Conservation (phyloP, 1,140 invertebrate genomes). For the Onthophagus taurus region DNA sequence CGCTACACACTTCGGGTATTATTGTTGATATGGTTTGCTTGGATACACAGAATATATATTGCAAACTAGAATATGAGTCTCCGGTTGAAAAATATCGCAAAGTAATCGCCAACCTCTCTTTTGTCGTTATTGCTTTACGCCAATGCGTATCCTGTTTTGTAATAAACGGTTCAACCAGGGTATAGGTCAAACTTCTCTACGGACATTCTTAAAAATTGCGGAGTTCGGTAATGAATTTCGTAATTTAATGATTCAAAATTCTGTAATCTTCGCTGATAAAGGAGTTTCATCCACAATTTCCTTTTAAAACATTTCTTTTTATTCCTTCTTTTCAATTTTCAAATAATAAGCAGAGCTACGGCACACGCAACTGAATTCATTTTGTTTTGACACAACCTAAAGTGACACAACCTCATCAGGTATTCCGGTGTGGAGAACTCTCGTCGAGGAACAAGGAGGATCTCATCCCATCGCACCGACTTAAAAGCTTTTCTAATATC, state of each 20-base stretch:
- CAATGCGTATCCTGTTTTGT: constrained; percentile 23
- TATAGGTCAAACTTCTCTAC: constrained; percentile 20
- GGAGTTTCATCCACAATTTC: background rate
- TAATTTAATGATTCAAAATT: background rate
- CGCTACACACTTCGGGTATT: constrained; percentile 27
- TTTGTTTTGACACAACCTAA: background rate
- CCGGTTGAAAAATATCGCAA: constrained; percentile 28
- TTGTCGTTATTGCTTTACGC: constrained; percentile 19
- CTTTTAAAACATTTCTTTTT: background rate
- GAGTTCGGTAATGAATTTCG: background rate
- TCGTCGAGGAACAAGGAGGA: too few species aligned
- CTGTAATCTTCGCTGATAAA: background rate
- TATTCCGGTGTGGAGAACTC: too few species aligned
- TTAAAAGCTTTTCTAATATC: too few species aligned
- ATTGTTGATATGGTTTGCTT: constrained; percentile 27
- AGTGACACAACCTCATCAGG: too few species aligned
- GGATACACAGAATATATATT: constrained; percentile 29
- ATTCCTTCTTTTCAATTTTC: background rate
- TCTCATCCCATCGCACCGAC: too few species aligned
- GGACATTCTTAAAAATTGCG: constrained; percentile 23
- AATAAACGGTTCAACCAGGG: constrained; percentile 17
- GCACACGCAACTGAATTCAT: background rate
- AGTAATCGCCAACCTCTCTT: constrained; percentile 23
- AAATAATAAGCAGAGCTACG: background rate
- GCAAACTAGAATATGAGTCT: constrained; percentile 25